Evolutionary conservation across 2,888 invertebrate species (phyloP).

Genomic region (Hyles lineata): DNA sequence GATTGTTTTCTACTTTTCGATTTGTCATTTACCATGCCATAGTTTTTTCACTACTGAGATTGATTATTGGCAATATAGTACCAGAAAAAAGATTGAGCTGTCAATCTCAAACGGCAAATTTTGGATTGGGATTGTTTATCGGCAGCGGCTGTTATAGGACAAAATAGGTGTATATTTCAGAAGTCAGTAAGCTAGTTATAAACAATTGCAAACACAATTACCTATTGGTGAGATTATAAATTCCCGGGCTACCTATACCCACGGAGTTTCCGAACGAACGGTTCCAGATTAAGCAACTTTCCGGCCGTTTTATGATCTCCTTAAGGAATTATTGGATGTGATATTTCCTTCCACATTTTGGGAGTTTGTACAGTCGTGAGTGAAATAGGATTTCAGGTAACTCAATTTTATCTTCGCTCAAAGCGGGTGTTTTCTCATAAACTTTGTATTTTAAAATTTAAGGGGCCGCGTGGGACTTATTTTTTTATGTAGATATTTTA

Average conservation of each 20-base stretch:
- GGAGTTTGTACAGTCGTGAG: neutral
- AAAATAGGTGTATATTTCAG: neutral
- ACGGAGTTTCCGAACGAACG: conserved; percentile 17
- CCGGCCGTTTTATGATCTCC: conserved; percentile 6
- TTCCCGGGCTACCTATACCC: neutral
- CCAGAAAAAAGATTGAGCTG: no score
- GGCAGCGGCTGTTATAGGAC: no score
- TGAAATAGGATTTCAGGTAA: neutral
- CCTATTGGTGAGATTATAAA: neutral
- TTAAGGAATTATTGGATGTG: conserved; percentile 10
- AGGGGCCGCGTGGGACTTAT: no score
- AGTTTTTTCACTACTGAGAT: no score
- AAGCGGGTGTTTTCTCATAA: neutral
- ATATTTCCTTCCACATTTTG: conserved; percentile 11
- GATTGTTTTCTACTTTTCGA: no score
- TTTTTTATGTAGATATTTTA: no score
- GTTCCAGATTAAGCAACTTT: conserved; percentile 13
- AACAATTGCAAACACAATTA: neutral
- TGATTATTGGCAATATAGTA: no score
- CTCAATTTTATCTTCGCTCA: neutral
- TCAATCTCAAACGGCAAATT: no score
- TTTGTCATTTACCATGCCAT: no score
- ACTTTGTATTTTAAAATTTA: neutral
- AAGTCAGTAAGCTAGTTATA: neutral
- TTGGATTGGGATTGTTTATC: no score